A percentile compares a stretch with the other conserved stretches of the same genome.
Conservation (phyloP, 2,888 invertebrate species). For the Cerceris rybyensis region DNA sequence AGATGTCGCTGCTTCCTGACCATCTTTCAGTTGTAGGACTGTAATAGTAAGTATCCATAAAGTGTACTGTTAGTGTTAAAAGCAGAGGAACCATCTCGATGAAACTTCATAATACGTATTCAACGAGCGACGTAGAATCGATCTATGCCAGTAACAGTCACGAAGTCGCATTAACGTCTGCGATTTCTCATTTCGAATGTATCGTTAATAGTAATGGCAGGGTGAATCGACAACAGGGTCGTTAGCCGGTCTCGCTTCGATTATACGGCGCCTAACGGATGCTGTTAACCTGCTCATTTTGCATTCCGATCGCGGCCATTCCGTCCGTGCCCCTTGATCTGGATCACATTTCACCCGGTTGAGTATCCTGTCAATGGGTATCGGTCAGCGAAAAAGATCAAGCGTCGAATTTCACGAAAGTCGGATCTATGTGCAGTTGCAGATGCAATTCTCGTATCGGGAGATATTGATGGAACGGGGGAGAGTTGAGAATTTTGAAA, state of each 20-base stretch:
- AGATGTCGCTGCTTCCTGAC: no score
- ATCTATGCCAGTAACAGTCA: slow-evolving; percentile 16
- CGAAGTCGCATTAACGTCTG: slow-evolving; percentile 41
- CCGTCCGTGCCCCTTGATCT: not conserved
- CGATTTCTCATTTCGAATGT: slow-evolving; percentile 46
- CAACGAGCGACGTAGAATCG: slow-evolving; percentile 6
- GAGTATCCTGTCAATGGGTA: not conserved
- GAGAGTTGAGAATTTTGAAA: no score
- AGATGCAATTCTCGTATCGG: no score
- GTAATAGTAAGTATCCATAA: no score
- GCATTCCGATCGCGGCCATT: slow-evolving; percentile 28
- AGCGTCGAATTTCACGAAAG: not conserved
- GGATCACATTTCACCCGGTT: not conserved
- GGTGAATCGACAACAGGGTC: slow-evolving; percentile 33
- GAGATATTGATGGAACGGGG: no score
- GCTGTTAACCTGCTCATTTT: slow-evolving; percentile 40
- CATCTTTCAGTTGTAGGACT: no score
- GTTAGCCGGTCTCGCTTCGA: slow-evolving; percentile 40
- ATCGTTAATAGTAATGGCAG: slow-evolving; percentile 41
- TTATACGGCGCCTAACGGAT: slow-evolving; percentile 29
- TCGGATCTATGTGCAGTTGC: no score
- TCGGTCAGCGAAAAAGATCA: not conserved
- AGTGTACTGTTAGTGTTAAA: slow-evolving; percentile 14
- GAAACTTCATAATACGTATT: not conserved
- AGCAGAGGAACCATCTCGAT: slow-evolving; percentile 17